Evolutionary conservation across 2,888 invertebrate species (phyloP).

Genomic region (Sesamia inferens): DNA sequence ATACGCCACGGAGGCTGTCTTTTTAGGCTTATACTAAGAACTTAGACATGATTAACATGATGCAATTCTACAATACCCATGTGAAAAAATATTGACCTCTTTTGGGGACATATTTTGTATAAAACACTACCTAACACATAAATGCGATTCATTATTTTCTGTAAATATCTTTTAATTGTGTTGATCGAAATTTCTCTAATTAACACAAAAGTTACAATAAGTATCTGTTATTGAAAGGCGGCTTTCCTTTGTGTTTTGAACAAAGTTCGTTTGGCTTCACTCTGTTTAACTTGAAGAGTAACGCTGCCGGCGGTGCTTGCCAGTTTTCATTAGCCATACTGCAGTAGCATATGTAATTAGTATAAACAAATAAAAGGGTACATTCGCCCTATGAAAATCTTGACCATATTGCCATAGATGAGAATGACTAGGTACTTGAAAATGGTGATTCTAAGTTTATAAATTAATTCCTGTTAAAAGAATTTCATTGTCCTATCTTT

Average conservation of each 20-base stretch:
- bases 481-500: too few species aligned
- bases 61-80: not conserved
- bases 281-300: slow-evolving; percentile 44
- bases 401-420: not conserved
- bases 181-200: not conserved
- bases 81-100: not conserved
- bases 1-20: too few species aligned
- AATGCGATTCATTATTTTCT: not conserved
- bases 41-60: not conserved
- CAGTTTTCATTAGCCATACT: slow-evolving; percentile 21
- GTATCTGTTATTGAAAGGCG: slow-evolving; percentile 41
- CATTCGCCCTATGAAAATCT: not conserved
- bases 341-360: not conserved
- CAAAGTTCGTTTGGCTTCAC: slow-evolving; percentile 40
- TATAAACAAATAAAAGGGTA: not conserved
- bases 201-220: slow-evolving; percentile 22
- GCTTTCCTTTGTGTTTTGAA: slow-evolving; percentile 11
- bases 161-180: not conserved
- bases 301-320: slow-evolving; percentile 32
- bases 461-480: too few species aligned
- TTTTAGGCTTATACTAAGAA: too few species aligned
- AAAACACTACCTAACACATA: not conserved
- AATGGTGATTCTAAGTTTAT: not conserved
- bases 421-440: too few species aligned
- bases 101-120: not conserved